Percentiles rank a stretch among this genome's conserved stretches.
These are phyloP conservation scores for Hycleus phaleratus DNA, from an alignment of 1,140 invertebrate species.

Conservation along the genomic window DNA sequence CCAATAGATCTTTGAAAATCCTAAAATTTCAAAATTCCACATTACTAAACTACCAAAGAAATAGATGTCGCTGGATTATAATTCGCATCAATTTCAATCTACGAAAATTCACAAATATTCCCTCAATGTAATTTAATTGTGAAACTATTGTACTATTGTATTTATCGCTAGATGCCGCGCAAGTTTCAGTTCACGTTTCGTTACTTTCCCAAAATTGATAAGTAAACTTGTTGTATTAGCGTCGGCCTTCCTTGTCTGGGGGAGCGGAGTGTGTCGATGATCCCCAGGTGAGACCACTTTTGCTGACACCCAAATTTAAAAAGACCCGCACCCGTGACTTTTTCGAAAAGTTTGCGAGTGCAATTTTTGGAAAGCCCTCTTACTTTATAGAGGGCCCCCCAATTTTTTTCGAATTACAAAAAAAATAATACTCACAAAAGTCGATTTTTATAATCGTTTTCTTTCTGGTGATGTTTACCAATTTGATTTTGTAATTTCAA, in stretches of 20 bases:
- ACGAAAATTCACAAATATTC: too few species aligned
- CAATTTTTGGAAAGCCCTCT: conserved; percentile 29
- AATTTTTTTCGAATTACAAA: not conserved
- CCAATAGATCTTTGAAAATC: conserved; percentile 34
- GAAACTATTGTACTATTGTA: too few species aligned
- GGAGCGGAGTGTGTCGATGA: conserved; percentile 31
- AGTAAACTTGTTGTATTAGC: too few species aligned
- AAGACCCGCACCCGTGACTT: conserved; percentile 16
- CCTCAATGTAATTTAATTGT: too few species aligned
- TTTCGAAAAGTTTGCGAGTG: conserved; percentile 10
- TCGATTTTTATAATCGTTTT: not conserved
- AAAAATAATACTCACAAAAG: not conserved
- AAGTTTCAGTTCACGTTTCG: too few species aligned
- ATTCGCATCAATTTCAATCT: too few species aligned
- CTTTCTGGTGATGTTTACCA: too few species aligned
- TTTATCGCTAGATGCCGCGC: too few species aligned
- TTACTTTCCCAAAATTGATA: too few species aligned
- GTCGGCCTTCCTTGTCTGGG: conserved; percentile 29
- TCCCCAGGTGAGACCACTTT: conserved; percentile 28
- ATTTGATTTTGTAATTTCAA: not conserved
- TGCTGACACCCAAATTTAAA: conserved; percentile 22
- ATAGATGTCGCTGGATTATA: too few species aligned
- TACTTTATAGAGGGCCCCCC: conserved; percentile 20
- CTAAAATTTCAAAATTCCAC: conserved; percentile 9
- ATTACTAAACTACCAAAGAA: not conserved